Evolutionary conservation across 2,113 vertebrate species (phyloP).

Genomic region (Syrmaticus mikado): DNA sequence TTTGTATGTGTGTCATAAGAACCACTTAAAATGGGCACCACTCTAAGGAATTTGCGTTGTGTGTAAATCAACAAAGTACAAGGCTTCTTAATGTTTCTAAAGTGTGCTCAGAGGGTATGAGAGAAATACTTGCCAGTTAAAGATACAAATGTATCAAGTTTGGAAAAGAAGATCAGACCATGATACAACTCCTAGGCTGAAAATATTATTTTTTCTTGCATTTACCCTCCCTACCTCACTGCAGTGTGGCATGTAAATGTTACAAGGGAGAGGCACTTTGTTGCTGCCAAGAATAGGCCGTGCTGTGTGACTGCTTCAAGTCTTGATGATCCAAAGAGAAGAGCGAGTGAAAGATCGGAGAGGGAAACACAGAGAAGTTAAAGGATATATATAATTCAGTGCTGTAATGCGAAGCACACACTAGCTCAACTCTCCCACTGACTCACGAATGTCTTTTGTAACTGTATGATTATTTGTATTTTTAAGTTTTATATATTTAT

Average conservation of each 20-base stretch:
- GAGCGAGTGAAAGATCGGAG: not conserved
- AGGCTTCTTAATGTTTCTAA: not conserved
- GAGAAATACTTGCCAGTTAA: not conserved
- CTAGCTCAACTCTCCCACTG: not conserved
- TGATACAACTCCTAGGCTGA: not conserved
- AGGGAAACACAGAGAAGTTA: not conserved
- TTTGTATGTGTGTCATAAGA: not conserved
- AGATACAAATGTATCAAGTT: not conserved
- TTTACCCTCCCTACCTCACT: not conserved
- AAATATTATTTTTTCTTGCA: not conserved
- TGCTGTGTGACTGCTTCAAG: fast-evolving
- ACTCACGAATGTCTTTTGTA: not conserved
- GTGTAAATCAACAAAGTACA: not conserved
- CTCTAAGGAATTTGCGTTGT: not conserved
- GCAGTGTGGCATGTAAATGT: fast-evolving
- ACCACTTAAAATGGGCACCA: not conserved
- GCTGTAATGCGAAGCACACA: fast-evolving
- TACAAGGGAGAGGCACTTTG: not conserved
- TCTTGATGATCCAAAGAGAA: not conserved
- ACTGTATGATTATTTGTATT: not conserved
- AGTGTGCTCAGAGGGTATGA: not conserved
- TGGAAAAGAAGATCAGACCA: not conserved
- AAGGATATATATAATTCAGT: not conserved
- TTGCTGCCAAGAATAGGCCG: not conserved
- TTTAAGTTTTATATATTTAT: not conserved